Evolutionary conservation across 1,140 invertebrate species (phyloP).

Genomic region (Bombus superbus): DNA sequence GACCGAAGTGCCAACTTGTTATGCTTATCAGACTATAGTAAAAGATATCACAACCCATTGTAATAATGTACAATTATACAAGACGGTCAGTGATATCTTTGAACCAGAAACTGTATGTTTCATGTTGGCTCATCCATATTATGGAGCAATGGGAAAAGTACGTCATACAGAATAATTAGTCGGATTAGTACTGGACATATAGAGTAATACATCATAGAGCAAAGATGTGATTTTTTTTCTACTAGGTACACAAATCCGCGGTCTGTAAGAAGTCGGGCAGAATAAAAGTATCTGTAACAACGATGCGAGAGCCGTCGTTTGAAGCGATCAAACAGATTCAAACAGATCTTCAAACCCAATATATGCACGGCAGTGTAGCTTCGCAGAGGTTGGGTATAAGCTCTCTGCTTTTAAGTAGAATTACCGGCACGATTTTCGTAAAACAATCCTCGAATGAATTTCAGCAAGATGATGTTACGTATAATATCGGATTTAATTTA

Average conservation of each 20-base stretch:
- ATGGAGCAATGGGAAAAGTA: slow-evolving; percentile 90
- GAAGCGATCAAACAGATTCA: slow-evolving; percentile 64
- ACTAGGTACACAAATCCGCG: slow-evolving; percentile 78
- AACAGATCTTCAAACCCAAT: slow-evolving; percentile 59
- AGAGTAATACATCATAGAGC: no score
- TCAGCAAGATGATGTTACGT: slow-evolving; percentile 79
- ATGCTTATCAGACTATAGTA: slow-evolving; percentile 88
- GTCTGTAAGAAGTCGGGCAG: slow-evolving; percentile 80
- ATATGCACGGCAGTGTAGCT: slow-evolving; percentile 73
- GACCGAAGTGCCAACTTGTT: slow-evolving; percentile 83
- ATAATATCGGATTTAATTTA: slow-evolving; percentile 95
- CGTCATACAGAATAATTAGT: slow-evolving; percentile 19
- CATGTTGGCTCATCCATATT: slow-evolving; percentile 90
- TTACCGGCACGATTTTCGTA: slow-evolving; percentile 92
- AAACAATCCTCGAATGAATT: slow-evolving; percentile 71
- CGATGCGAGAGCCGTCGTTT: slow-evolving; percentile 82
- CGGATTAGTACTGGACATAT: no score
- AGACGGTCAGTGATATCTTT: slow-evolving; percentile 89
- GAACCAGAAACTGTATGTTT: slow-evolving; percentile 87
- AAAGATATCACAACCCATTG: slow-evolving; percentile 84
- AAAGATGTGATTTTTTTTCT: neutral
- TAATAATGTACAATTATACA: slow-evolving; percentile 74
- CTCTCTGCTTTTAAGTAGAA: slow-evolving; percentile 88
- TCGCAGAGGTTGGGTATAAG: slow-evolving; percentile 86
- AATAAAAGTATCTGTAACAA: slow-evolving; percentile 83